Evolutionary conservation across 1,140 invertebrate genomes (phyloP).

Genomic region (Tetraneura akinire): DNA sequence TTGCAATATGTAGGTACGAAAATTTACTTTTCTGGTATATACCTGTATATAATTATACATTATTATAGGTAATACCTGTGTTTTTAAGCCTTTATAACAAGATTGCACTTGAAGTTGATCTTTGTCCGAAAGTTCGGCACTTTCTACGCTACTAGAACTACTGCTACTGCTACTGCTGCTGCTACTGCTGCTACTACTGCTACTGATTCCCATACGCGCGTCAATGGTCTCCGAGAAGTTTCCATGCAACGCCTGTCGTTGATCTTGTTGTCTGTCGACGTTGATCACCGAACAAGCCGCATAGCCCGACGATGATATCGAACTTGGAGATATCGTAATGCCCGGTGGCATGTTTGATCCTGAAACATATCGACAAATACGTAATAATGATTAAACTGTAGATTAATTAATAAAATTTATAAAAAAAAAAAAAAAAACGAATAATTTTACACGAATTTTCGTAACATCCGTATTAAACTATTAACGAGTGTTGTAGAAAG

Average conservation of each 20-base stretch:
- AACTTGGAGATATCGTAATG: conserved; percentile 5
- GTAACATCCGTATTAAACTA: background rate
- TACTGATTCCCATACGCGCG: conserved; percentile 39
- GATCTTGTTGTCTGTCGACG: background rate
- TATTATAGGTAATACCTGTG: too few relatives aligned
- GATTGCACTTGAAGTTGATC: conserved; percentile 77
- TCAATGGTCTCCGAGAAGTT: conserved; percentile 24
- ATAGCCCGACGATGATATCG: conserved; percentile 45
- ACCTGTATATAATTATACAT: too few relatives aligned
- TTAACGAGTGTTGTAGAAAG: too few relatives aligned
- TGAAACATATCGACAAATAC: background rate
- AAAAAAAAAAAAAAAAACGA: too few relatives aligned
- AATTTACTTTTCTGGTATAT: too few relatives aligned
- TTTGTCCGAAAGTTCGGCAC: conserved; percentile 64
- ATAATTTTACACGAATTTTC: background rate
- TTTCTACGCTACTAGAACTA: conserved; percentile 53
- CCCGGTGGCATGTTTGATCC: conserved; percentile 23
- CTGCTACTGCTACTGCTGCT: conserved; percentile 50
- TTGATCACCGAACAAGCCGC: conserved; percentile 20
- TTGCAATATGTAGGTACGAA: too few relatives aligned
- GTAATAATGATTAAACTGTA: too few relatives aligned
- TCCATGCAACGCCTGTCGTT: conserved; percentile 3
- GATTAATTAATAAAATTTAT: too few relatives aligned
- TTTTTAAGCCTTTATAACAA: conserved; percentile 77
- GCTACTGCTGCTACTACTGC: conserved; percentile 41